phyloP scores from a whole-genome alignment of 2,797 vertebrate species.

The Todus mexicanus region DNA sequence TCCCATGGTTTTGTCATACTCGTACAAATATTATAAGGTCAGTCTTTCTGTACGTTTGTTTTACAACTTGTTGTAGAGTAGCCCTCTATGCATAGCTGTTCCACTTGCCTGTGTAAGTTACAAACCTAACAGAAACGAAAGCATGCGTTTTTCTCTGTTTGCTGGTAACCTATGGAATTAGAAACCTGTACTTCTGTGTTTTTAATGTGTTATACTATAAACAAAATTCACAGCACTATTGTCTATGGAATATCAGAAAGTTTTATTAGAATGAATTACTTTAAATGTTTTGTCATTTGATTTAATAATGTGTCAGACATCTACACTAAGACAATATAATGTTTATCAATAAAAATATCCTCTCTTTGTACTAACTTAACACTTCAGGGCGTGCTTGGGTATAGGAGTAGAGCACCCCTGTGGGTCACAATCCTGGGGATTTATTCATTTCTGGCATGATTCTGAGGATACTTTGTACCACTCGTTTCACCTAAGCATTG shows the following conservation, averaged over 20 bases:
- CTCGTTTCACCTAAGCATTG: not conserved
- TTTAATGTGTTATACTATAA: slow-evolving; percentile 65
- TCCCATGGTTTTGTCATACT: slow-evolving; percentile 45
- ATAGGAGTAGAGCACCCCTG: not conserved
- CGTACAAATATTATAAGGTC: slow-evolving; percentile 54
- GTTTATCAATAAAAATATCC: slow-evolving; percentile 46
- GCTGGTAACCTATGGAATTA: slow-evolving; percentile 57
- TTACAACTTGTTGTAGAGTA: slow-evolving; percentile 44
- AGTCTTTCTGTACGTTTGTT: slow-evolving; percentile 56
- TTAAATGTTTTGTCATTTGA: slow-evolving; percentile 63
- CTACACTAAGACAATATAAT: slow-evolving; percentile 47
- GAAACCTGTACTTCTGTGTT: slow-evolving; percentile 58
- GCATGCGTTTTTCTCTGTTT: slow-evolving; percentile 62
- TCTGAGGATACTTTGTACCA: not conserved
- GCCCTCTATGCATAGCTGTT: slow-evolving; percentile 44
- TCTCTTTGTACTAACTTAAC: slow-evolving; percentile 48
- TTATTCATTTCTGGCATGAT: not conserved
- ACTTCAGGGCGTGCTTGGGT: slow-evolving; percentile 21
- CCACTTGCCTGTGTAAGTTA: slow-evolving; percentile 49
- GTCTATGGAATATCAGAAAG: slow-evolving; percentile 61
- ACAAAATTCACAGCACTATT: slow-evolving; percentile 46
- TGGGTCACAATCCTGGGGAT: not conserved
- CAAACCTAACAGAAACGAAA: slow-evolving; percentile 49
- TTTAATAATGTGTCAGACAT: slow-evolving; percentile 55
- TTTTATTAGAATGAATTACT: slow-evolving; percentile 58